phyloP scores from a whole-genome alignment of 2,888 invertebrate genomes.

The Aspidiotus rigidus region DNA sequence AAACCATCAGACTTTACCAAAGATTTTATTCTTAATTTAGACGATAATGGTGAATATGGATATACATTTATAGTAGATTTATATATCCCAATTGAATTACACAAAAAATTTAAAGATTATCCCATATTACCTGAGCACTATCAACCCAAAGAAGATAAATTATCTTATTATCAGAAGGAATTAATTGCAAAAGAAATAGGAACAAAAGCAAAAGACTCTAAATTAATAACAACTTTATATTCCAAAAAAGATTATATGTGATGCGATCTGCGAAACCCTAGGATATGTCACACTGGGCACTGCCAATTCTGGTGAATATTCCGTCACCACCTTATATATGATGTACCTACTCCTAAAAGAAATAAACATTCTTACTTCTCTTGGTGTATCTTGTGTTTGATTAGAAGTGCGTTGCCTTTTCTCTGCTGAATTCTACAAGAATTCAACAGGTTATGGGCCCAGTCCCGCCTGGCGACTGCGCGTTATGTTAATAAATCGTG shows the following conservation, averaged over 20 bases:
- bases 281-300: too few species aligned
- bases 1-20: slow-evolving; percentile 7
- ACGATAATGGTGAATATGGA: slow-evolving; percentile 12
- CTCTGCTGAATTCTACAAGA: too few species aligned
- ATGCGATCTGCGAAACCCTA: too few species aligned
- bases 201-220: background rate
- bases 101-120: slow-evolving; percentile 15
- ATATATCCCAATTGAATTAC: slow-evolving; percentile 9
- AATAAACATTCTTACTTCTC: too few species aligned
- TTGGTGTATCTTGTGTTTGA: too few species aligned
- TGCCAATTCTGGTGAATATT: too few species aligned
- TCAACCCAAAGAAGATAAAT: slow-evolving; percentile 5
- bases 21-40: slow-evolving; percentile 19
- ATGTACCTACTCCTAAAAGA: too few species aligned
- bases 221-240: background rate
- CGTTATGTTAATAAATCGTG: too few species aligned
- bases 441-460: too few species aligned
- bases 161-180: slow-evolving; percentile 1
- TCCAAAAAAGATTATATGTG: background rate
- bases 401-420: too few species aligned
- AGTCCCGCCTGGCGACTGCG: too few species aligned
- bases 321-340: too few species aligned
- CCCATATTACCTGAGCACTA: slow-evolving; percentile 10
- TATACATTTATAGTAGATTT: slow-evolving; percentile 15
- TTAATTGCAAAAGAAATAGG: slow-evolving; percentile 1